These are phyloP conservation scores for Lordiphosa mommai DNA, from an alignment of 1,140 invertebrate genomes.

Conservation along the genomic window DNA sequence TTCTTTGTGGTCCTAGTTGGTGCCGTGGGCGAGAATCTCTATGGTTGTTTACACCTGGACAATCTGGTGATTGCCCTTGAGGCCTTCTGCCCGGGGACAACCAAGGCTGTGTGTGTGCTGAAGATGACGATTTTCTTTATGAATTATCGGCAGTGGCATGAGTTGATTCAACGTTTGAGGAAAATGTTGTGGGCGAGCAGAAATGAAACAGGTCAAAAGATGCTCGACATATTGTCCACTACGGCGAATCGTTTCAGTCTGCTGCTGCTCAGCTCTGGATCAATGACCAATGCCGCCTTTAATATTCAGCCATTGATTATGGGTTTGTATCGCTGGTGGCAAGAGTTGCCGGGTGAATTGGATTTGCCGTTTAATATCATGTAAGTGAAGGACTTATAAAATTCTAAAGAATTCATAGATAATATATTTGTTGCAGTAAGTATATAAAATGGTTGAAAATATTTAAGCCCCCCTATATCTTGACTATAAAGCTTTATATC, in stretches of 20 bases:
- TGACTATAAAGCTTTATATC: too few species aligned
- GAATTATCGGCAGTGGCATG: conserved; percentile 41
- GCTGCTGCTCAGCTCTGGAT: conserved; percentile 44
- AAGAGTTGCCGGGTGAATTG: conserved; percentile 24
- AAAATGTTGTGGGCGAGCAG: conserved; percentile 34
- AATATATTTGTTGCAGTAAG: too few species aligned
- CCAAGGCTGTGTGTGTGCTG: conserved; percentile 61
- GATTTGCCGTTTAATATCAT: conserved; percentile 58
- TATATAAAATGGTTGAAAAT: too few species aligned
- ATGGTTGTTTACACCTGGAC: conserved; percentile 53
- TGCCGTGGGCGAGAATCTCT: conserved; percentile 54
- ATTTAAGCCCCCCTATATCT: too few species aligned
- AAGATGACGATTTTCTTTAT: conserved; percentile 62
- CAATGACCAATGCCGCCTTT: conserved; percentile 42
- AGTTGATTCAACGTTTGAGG: conserved; percentile 34
- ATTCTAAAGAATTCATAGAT: not conserved
- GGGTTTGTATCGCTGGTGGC: conserved; percentile 42
- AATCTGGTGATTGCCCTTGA: conserved; percentile 62
- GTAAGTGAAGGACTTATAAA: conserved; percentile 45
- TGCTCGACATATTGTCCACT: conserved; percentile 32
- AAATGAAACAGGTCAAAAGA: conserved; percentile 21
- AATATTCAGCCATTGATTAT: conserved; percentile 49
- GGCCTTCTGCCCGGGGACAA: conserved; percentile 71
- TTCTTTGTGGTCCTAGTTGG: conserved; percentile 51
- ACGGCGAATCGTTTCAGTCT: conserved; percentile 38